Evolutionary conservation across 2,888 invertebrate genomes (phyloP), one percentile per base, ranked within the genome.

Genomic region (Trachelus stipa): DNA sequence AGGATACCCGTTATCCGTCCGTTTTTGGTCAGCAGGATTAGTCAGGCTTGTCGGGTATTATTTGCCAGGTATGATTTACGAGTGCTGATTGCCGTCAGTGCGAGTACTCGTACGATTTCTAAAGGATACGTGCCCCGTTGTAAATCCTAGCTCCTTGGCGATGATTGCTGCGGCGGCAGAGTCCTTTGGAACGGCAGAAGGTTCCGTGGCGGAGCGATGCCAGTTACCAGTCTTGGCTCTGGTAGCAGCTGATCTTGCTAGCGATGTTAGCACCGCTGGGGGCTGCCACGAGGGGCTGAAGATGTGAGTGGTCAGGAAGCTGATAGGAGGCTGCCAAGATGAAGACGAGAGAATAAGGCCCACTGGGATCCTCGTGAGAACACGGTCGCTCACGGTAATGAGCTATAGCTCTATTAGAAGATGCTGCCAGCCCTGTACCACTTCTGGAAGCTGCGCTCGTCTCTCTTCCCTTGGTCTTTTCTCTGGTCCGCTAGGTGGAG

Each of bases 371-470:
- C 82, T 86, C 86, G 85, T 86, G 85, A 87, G 87, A 87, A 87
- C 84, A 86, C 84, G 86, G 84, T 85, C 85, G 82, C 84, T 85
- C 81, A 78, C 81, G 84, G 84, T 86, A 87, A 87, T 85, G 85
- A 87, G 86, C 82, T 86, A 86, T 85, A 86, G 86, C 85, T 87
- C 86, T 87, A 87, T 87, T 87, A 87, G 85, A 82, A 68, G 80
- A 71, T 23, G 31, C 31, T 30, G 69, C 69, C 31, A 71, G 56
- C 56, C 23, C 56, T 56, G 56, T 56, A 56, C 56, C 23, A 56
- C 56, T 9, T 56, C 23, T 23, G 23, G 56, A 56, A 71, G 71
- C 71, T 31, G 71, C 0, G 71, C 71, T 12, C 9, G 0, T 71
- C 31, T 71, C 71, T 23, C 71, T 71, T 12, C 31, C 33, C 31